Percentiles rank a stretch among this genome's conserved stretches.
Conservation (phyloP, 1,140 invertebrate species). For the Tetragnatha versicolor region DNA sequence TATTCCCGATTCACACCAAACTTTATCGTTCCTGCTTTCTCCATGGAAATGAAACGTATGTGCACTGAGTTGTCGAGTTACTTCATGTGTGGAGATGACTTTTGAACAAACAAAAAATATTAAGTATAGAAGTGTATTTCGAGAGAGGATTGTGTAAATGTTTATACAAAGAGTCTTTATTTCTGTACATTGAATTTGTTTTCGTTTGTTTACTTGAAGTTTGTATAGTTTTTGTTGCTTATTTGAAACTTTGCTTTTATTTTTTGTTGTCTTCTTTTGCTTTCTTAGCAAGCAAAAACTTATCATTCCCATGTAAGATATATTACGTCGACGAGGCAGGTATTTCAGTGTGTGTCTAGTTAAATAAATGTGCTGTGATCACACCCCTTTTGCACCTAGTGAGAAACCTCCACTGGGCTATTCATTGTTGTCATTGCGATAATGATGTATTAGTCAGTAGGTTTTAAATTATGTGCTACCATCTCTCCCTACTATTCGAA, state of each 20-base stretch:
- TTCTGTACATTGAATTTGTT: conserved; percentile 38
- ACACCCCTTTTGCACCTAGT: conserved; percentile 24
- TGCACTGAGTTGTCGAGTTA: neutral
- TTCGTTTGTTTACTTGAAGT: conserved; percentile 1
- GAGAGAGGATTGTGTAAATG: conserved; percentile 39
- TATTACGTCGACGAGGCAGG: too few species aligned
- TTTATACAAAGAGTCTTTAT: conserved; percentile 35
- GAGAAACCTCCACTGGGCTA: conserved; percentile 26
- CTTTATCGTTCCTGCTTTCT: too few species aligned
- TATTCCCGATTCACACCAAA: conserved; percentile 39
- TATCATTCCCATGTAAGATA: too few species aligned
- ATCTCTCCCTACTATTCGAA: conserved; percentile 30
- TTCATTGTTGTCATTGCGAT: conserved; percentile 37
- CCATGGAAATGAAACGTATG: conserved; percentile 1
- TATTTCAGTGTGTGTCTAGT: conserved; percentile 38
- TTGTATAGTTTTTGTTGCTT: conserved; percentile 53
- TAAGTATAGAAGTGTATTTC: too few species aligned
- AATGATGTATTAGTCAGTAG: conserved; percentile 49
- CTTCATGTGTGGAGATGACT: neutral
- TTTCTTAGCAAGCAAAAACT: too few species aligned
- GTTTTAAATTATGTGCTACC: conserved; percentile 42
- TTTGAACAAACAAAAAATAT: too few species aligned
- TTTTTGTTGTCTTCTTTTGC: too few species aligned
- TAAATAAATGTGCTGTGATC: conserved; percentile 28
- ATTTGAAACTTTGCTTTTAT: too few species aligned